Conservation (phyloP, 2,888 invertebrate species). For the Temnothorax rugatulus region DNA sequence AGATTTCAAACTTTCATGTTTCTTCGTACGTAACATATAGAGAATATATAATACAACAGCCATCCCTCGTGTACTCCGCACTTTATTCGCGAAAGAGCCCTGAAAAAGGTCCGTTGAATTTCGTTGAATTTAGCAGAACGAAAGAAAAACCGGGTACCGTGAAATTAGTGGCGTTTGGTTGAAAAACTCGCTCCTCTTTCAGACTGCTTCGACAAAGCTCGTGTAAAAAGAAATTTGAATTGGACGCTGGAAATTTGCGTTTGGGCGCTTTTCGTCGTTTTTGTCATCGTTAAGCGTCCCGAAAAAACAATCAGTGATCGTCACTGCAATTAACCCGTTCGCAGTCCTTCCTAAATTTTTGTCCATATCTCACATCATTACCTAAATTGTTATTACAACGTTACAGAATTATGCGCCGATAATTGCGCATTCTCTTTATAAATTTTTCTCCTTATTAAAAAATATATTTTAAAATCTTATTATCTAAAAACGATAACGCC, state of each 20-base stretch:
- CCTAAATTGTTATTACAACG: slow-evolving; percentile 1
- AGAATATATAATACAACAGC: slow-evolving; percentile 46
- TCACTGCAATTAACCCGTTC: slow-evolving; percentile 33
- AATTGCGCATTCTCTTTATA: background rate
- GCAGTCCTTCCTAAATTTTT: slow-evolving; percentile 3
- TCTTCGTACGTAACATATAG: slow-evolving; percentile 16
- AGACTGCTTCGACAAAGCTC: slow-evolving; percentile 39
- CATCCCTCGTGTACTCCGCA: background rate
- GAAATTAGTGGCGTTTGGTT: slow-evolving; percentile 60
- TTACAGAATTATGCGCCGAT: background rate
- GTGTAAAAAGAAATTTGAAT: slow-evolving; percentile 55
- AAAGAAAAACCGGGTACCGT: slow-evolving; percentile 50
- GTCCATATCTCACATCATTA: background rate
- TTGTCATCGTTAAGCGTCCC: slow-evolving; percentile 46
- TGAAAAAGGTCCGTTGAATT: slow-evolving; percentile 47
- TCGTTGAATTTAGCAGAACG: slow-evolving; percentile 38
- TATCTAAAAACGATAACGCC: background rate
- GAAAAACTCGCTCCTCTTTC: slow-evolving; percentile 49
- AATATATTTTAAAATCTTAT: background rate
- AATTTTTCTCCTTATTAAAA: background rate
- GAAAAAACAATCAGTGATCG: slow-evolving; percentile 12
- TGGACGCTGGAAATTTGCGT: slow-evolving; percentile 49
- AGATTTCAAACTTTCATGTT: slow-evolving; percentile 33
- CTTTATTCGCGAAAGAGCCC: slow-evolving; percentile 38
- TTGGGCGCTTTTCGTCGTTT: slow-evolving; percentile 35